Conservation (phyloP, 2,888 invertebrate genomes). For the Dasypolia templi region DNA sequence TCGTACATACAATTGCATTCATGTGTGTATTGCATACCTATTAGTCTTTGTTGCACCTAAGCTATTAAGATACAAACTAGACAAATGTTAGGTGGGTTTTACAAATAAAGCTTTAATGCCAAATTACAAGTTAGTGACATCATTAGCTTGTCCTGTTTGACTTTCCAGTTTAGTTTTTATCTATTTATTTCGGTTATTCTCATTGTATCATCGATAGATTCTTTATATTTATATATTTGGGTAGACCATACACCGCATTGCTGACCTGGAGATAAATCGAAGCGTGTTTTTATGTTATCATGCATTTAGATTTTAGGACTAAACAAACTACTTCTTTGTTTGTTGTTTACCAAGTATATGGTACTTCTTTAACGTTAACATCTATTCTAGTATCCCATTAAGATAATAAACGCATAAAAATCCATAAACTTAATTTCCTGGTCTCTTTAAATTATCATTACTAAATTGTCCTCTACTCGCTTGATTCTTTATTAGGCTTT, state of each 20-base stretch:
- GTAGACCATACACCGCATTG: conserved; percentile 22
- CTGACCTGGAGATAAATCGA: conserved; percentile 44
- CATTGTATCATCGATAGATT: conserved; percentile 44
- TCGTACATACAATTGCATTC: conserved; percentile 48
- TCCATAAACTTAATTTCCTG: conserved; percentile 41
- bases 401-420: conserved; percentile 34
- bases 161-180: conserved; percentile 55
- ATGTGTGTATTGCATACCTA: conserved; percentile 50
- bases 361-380: conserved; percentile 34
- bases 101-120: conserved; percentile 31
- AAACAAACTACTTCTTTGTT: conserved; percentile 47
- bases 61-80: conserved; percentile 13
- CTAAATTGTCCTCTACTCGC: conserved; percentile 7
- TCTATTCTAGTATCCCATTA: conserved; percentile 45
- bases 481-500: conserved; percentile 27
- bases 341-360: conserved; percentile 37
- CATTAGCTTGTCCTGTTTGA: conserved; percentile 58
- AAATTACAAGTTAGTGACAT: conserved; percentile 58
- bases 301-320: conserved; percentile 53
- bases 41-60: conserved; percentile 42
- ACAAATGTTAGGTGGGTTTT: conserved; percentile 26
- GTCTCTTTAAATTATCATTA: conserved; percentile 39
- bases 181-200: conserved; percentile 33
- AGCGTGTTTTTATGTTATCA: conserved; percentile 50
- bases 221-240: conserved; percentile 29